Base-by-base conservation (phyloP, 2,797 vertebrate species). In the Bovichtus variegatus region DNA sequence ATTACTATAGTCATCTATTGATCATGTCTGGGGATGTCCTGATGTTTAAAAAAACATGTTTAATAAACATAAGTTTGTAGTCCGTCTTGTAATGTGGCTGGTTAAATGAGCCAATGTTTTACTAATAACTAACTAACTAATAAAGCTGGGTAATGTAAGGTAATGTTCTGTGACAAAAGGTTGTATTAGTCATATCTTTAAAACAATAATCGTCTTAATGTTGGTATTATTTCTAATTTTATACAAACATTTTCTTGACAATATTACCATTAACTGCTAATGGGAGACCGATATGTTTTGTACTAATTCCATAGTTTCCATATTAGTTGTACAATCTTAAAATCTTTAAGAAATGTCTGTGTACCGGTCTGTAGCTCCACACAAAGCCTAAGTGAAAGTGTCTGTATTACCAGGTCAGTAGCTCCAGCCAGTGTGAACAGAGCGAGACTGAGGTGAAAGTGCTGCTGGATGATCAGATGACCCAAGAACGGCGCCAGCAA, bases 351-450 rank as follows among this genome's bases (percentile, higher is more conserved):
- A 46, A 6, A 29, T 21, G 6, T 54, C 23, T 59, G 19, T 23
- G 3, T 16, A 8, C 31, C 10, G 58, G 31, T 27, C 19, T 54
- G 64, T 4, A 16, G 12, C 55, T 23, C 12, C 2, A 34, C 27
- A 2, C 1, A 2, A 11, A 15, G 10, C 15, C 36, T 58, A 0
- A 21, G 15, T 41, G 6, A 34, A 51, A 38, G 71, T 23, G 51
- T 59, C n/a, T 60, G 8, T 6, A 3, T 51, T 94, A 99, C 98
- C 96, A 99, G 78, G 91, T 99, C 98, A 0, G 98, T 99, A 0
- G 97, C 87, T 15, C 98, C 97, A 0, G 98, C 98, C 84, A 99
- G 86, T 9, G 93, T 88, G 80, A 99, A 99, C 62, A 99, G 95
- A 64, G 96, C 97, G 2, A 99, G 93, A 0, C 97, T 98, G 31